A percentile compares a stretch with the other conserved stretches of the same genome.
These are phyloP conservation scores for Arothron firmamentum DNA, from an alignment of 2,113 vertebrate genomes.

Conservation along the genomic window DNA sequence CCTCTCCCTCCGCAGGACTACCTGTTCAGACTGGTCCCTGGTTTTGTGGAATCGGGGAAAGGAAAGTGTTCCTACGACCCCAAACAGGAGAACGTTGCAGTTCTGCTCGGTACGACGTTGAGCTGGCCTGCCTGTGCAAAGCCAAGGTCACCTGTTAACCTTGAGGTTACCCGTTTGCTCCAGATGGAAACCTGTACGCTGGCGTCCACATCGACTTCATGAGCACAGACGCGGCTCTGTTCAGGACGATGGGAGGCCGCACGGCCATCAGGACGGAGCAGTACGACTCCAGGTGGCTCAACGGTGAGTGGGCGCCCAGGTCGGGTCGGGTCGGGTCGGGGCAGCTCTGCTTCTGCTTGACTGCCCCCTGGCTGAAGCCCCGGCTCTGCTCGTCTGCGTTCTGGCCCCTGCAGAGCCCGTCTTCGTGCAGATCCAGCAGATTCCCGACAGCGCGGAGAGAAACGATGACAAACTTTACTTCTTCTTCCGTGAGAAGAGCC, in stretches of 20 bases:
- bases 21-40: constrained; percentile 79
- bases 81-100: constrained; percentile 77
- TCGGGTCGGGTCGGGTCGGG: constrained; percentile 50
- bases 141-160: no score
- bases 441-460: constrained; percentile 80
- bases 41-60: constrained; percentile 79
- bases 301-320: constrained; percentile 71
- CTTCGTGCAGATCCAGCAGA: constrained; percentile 81
- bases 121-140: no score
- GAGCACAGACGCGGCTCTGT: constrained; percentile 83
- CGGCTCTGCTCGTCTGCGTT: constrained; percentile 30
- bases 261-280: constrained; percentile 80
- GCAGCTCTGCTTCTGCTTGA: constrained; percentile 50
- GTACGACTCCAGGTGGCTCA: constrained; percentile 84
- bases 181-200: constrained; percentile 82
- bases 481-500: constrained; percentile 83
- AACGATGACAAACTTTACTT: constrained; percentile 86
- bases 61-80: constrained; percentile 84
- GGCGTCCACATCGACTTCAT: constrained; percentile 86
- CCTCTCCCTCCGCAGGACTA: constrained; percentile 75
- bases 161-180: background rate
- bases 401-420: constrained; percentile 72
- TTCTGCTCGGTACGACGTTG: constrained; percentile 78
- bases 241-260: constrained; percentile 80
- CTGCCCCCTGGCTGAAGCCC: constrained; percentile 48